phyloP scores from a whole-genome alignment of 2,113 vertebrate species.

The Zeus faber region DNA sequence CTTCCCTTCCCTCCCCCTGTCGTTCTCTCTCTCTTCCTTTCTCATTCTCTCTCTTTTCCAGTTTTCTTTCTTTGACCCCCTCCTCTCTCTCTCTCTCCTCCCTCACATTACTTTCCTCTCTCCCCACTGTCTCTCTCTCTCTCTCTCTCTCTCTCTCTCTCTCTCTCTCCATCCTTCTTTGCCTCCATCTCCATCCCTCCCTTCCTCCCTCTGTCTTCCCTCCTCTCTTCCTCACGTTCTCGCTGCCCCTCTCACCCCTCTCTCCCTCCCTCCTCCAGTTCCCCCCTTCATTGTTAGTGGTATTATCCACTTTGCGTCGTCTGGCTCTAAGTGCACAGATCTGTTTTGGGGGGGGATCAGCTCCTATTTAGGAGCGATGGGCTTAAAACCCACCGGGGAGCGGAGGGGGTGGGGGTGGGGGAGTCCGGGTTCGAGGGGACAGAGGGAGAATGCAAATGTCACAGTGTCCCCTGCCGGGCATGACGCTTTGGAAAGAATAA shows the following conservation, averaged over 20 bases:
- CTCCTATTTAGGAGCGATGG: too few species aligned
- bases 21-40: too few species aligned
- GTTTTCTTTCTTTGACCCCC: too few species aligned
- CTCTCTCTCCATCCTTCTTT: neutral
- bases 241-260: neutral
- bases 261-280: neutral
- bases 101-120: neutral
- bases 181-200: neutral
- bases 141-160: neutral
- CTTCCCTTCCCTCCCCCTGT: neutral
- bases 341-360: too few species aligned
- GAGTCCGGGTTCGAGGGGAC: neutral
- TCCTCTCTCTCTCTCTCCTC: neutral
- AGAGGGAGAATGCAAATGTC: neutral
- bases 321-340: too few species aligned
- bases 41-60: neutral
- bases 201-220: neutral
- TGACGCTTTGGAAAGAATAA: too few species aligned
- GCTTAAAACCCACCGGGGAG: neutral
- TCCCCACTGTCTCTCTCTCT: neutral
- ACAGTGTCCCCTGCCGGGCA: neutral
- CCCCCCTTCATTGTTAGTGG: neutral
- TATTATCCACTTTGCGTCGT: too few species aligned
- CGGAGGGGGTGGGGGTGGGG: neutral
- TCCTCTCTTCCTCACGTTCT: neutral